These are phyloP conservation scores for Silurus aristotelis DNA, from an alignment of 2,797 vertebrate genomes.

Conservation along the genomic window DNA sequence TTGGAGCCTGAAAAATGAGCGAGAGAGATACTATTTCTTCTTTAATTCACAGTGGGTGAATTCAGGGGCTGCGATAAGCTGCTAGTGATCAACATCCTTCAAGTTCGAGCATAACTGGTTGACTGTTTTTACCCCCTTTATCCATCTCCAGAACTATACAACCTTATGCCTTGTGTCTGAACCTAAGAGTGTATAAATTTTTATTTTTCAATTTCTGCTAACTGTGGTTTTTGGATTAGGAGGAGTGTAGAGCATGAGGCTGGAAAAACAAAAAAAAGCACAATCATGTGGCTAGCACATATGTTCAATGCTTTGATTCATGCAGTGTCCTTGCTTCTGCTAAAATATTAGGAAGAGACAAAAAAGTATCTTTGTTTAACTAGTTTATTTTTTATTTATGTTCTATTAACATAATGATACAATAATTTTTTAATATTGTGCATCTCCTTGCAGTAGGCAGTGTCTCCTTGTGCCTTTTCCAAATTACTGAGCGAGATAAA, in stretches of 20 bases:
- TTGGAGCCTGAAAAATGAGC: constrained; percentile 78
- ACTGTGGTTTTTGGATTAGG: constrained; percentile 45
- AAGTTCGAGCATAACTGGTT: constrained; percentile 64
- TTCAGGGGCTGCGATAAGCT: constrained; percentile 76
- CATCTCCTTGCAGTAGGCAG: background rate
- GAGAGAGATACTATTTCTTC: constrained; percentile 76
- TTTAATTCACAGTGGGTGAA: constrained; percentile 81
- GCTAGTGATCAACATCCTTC: constrained; percentile 79
- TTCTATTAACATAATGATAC: background rate
- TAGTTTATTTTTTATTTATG: background rate
- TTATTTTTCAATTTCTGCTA: constrained; percentile 34
- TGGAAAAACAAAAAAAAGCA: constrained; percentile 56
- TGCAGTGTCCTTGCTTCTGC: constrained; percentile 58
- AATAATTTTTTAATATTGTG: background rate
- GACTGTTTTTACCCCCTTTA: constrained; percentile 47
- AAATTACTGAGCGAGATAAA: background rate
- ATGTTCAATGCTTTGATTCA: constrained; percentile 67
- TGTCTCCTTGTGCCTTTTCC: background rate
- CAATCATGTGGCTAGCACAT: constrained; percentile 50
- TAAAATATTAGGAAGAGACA: background rate
- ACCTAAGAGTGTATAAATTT: constrained; percentile 36
- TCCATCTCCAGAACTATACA: constrained; percentile 60
- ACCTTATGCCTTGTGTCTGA: constrained; percentile 54
- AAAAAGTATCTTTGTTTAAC: background rate
- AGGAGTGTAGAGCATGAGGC: constrained; percentile 41